A percentile compares a stretch with the other conserved stretches of the same genome.
These are phyloP conservation scores for Eilema depressum DNA, from an alignment of 2,888 invertebrate genomes.

Conservation along the genomic window DNA sequence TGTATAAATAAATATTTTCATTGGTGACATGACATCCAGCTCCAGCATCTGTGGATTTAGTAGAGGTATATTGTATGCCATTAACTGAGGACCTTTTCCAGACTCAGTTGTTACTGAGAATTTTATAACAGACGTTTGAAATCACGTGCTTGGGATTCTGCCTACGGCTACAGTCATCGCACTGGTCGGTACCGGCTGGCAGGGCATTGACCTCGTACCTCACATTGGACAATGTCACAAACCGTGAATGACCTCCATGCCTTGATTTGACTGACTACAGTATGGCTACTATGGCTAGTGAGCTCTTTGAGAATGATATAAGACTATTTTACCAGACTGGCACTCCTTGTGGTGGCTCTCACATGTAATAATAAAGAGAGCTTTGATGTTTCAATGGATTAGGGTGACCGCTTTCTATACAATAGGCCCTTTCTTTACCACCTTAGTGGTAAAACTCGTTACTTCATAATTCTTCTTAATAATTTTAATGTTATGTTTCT, in stretches of 20 bases:
- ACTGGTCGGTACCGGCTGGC: not conserved
- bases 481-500: no score
- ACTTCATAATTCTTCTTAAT: no score
- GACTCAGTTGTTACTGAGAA: not conserved
- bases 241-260: not conserved
- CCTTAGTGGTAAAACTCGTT: no score
- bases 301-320: not conserved
- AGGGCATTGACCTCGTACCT: not conserved
- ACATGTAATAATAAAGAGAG: not conserved
- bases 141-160: not conserved
- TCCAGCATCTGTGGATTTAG: no score
- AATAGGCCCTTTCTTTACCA: no score
- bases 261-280: not conserved
- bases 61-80: no score
- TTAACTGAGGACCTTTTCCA: no score
- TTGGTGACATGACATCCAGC: no score
- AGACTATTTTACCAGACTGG: not conserved
- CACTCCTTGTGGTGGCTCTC: not conserved
- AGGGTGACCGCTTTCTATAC: not conserved
- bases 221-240: not conserved
- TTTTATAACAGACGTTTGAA: not conserved
- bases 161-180: not conserved
- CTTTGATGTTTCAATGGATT: not conserved
- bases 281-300: not conserved
- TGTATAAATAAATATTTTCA: no score